Evolutionary conservation across 1,140 invertebrate genomes (phyloP).

Genomic region (Drosophila dunni): DNA sequence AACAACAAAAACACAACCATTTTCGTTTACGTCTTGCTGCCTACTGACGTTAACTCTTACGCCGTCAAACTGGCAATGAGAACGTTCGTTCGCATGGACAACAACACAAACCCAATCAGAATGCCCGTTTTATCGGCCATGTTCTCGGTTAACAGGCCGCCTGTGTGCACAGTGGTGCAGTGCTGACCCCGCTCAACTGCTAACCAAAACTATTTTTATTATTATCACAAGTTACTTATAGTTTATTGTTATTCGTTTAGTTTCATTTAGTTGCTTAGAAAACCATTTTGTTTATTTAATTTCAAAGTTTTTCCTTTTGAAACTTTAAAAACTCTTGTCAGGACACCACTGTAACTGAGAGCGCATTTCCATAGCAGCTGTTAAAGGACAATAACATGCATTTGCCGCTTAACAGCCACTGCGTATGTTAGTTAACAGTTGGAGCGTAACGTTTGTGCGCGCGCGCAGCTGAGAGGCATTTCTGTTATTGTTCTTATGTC

Average conservation of each 20-base stretch:
- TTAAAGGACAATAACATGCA: conserved; percentile 40
- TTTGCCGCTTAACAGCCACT: conserved; percentile 18
- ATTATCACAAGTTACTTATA: background rate
- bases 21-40: conserved; percentile 57
- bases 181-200: background rate
- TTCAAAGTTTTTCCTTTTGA: background rate
- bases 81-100: conserved; percentile 35
- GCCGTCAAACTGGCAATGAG: conserved; percentile 49
- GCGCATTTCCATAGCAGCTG: conserved; percentile 29
- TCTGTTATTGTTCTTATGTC: conserved; percentile 14
- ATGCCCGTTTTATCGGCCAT: conserved; percentile 44
- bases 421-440: conserved; percentile 32
- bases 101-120: conserved; percentile 46
- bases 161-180: conserved; percentile 7
- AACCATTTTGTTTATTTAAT: too few species aligned
- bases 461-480: background rate
- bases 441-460: background rate
- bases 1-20: conserved; percentile 73
- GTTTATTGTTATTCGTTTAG: background rate
- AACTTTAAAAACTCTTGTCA: background rate
- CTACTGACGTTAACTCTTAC: conserved; percentile 56
- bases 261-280: background rate
- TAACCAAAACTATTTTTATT: background rate
- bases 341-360: conserved; percentile 24
- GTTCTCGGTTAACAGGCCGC: conserved; percentile 40